Evolutionary conservation across 2,888 invertebrate genomes (phyloP).

Genomic region (Philhelius pedissequus): DNA sequence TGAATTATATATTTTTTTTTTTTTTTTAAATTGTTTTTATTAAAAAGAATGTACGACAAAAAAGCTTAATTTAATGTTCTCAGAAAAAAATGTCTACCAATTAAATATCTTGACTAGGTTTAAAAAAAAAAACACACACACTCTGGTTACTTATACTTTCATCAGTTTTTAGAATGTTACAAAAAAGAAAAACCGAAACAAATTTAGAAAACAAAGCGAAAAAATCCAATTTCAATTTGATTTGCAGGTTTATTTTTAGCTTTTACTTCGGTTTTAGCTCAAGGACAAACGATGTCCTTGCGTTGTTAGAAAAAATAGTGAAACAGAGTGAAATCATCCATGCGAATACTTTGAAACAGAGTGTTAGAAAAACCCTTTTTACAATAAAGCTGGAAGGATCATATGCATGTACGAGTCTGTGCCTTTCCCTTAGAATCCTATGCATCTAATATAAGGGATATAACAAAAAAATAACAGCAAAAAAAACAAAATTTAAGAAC

Average conservation of each 20-base stretch:
- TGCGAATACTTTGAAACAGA: slow-evolving; percentile 32
- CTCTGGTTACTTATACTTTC: neutral
- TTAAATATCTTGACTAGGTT: neutral
- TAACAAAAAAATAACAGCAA: neutral
- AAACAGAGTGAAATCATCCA: slow-evolving; percentile 11
- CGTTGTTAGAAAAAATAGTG: neutral
- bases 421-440: neutral
- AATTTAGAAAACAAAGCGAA: neutral
- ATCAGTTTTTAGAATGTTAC: neutral
- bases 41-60: no score
- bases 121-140: neutral
- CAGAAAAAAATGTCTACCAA: neutral
- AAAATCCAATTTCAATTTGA: slow-evolving; percentile 45
- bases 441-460: neutral
- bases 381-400: neutral
- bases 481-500: neutral
- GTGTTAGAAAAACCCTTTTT: slow-evolving; percentile 24
- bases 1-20: no score
- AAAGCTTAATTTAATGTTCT: neutral
- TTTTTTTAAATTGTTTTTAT: no score
- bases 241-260: slow-evolving; percentile 14
- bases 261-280: neutral
- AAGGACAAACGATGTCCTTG: slow-evolving; percentile 9
- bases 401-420: neutral
- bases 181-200: neutral